These are phyloP conservation scores for Chaetodon auriga DNA, from an alignment of 2,113 vertebrate genomes.

Conservation along the genomic window DNA sequence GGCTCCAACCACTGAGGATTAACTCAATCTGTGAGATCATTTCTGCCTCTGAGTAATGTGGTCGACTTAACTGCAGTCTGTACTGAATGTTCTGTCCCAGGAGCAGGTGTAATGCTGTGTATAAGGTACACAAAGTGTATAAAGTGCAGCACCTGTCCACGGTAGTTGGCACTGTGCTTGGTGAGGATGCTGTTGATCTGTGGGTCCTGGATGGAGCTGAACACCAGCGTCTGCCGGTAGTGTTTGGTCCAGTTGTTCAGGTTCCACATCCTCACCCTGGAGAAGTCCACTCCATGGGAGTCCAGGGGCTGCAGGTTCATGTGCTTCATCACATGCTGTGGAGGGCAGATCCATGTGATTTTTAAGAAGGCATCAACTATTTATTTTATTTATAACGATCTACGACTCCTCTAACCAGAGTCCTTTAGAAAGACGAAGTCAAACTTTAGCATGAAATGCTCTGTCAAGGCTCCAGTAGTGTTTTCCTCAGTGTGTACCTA, in stretches of 20 bases:
- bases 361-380: background rate
- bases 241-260: slow-evolving; percentile 92
- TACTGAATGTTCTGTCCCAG: background rate
- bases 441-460: background rate
- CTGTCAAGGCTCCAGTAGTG: background rate
- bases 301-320: slow-evolving; percentile 94
- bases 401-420: background rate
- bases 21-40: slow-evolving; percentile 6
- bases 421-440: background rate
- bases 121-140: background rate
- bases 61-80: background rate
- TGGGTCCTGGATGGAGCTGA: slow-evolving; percentile 92
- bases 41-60: slow-evolving; percentile 10
- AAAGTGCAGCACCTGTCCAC: slow-evolving; percentile 87
- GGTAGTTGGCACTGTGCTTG: slow-evolving; percentile 91
- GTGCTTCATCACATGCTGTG: slow-evolving; percentile 93
- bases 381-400: too few relatives aligned
- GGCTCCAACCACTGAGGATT: background rate
- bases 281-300: slow-evolving; percentile 95
- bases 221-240: slow-evolving; percentile 94
- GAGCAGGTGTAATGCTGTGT: background rate
- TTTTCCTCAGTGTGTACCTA: background rate
- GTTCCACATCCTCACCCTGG: slow-evolving; percentile 94
- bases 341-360: background rate
- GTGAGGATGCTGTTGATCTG: slow-evolving; percentile 94